These are phyloP conservation scores for Burhinus bistriatus DNA, from an alignment of 2,113 vertebrate species.

Conservation along the genomic window DNA sequence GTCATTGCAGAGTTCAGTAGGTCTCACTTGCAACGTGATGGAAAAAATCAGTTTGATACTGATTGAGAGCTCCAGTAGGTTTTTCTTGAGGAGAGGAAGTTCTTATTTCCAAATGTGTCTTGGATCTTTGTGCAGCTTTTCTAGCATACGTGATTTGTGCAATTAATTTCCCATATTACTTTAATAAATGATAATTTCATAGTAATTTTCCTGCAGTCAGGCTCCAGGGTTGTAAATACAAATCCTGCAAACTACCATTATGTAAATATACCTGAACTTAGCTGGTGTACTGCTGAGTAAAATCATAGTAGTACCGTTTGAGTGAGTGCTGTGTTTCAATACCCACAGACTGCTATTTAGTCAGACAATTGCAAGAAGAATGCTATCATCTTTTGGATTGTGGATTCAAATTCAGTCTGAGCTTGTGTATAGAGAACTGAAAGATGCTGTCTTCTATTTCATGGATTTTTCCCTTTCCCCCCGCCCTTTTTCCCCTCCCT, in stretches of 20 bases:
- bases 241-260: not conserved
- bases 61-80: not conserved
- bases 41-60: not conserved
- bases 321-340: not conserved
- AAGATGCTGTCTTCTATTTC: not conserved
- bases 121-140: not conserved
- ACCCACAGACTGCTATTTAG: not conserved
- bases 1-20: not conserved
- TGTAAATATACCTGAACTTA: not conserved
- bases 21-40: not conserved
- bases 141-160: not conserved
- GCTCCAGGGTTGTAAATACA: not conserved
- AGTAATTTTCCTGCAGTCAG: not conserved
- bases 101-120: not conserved
- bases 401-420: not conserved
- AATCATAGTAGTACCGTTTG: not conserved
- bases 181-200: not conserved
- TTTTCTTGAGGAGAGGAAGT: not conserved
- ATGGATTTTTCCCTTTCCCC: not conserved
- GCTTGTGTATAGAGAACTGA: not conserved
- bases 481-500: rapidly evolving
- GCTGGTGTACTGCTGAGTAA: not conserved
- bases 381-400: not conserved
- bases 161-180: not conserved
- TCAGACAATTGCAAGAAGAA: not conserved